Evolutionary conservation across 2,113 vertebrate species (phyloP).

Genomic region (Paramormyrops kingsleyae): DNA sequence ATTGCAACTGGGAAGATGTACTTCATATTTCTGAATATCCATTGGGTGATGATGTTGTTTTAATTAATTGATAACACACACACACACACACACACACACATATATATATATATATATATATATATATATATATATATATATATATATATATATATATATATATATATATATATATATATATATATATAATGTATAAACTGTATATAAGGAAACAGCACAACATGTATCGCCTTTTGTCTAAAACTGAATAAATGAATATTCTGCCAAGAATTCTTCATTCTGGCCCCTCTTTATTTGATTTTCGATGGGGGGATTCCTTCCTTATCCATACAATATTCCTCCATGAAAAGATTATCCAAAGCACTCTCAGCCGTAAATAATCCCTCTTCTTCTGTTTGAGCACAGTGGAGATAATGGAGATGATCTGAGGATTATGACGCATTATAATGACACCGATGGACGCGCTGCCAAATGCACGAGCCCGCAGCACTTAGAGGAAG

Average conservation of each 20-base stretch:
- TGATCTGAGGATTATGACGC: neutral
- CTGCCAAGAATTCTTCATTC: slow-evolving; percentile 49
- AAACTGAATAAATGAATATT: slow-evolving; percentile 68
- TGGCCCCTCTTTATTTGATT: neutral
- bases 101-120: too few relatives aligned
- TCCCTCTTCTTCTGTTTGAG: neutral
- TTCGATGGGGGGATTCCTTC: neutral
- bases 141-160: too few relatives aligned
- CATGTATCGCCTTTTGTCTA: slow-evolving; percentile 57
- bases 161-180: too few relatives aligned
- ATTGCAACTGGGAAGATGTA: slow-evolving; percentile 6
- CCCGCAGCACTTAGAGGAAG: neutral
- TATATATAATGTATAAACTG: slow-evolving; percentile 44
- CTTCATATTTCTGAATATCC: slow-evolving; percentile 52
- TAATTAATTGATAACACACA: neutral
- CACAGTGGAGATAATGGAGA: neutral
- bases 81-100: too few relatives aligned
- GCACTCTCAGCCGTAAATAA: neutral
- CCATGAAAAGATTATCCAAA: neutral
- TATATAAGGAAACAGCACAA: slow-evolving; percentile 64
- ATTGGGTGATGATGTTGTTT: slow-evolving; percentile 22
- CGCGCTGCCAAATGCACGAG: neutral
- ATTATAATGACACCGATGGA: neutral
- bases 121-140: too few relatives aligned
- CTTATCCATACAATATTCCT: neutral